A percentile compares a stretch with the other conserved stretches of the same genome.
phyloP scores from a whole-genome alignment of 1,140 invertebrate genomes.

The Drosophila yakuba region DNA sequence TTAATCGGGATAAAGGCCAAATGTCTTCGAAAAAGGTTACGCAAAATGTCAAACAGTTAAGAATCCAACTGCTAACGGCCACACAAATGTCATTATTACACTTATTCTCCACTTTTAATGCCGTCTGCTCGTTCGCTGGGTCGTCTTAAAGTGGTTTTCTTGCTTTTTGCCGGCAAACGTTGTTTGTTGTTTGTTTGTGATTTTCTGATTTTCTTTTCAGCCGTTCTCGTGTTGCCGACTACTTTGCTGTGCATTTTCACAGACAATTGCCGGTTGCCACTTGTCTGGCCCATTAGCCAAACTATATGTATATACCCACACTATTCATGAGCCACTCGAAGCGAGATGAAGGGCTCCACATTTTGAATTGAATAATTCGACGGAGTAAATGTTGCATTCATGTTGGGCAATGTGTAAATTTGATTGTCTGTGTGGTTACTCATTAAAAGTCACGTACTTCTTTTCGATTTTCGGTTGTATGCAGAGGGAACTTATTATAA shows the following conservation, averaged over 20 bases:
- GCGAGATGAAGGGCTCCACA: slow-evolving; percentile 28
- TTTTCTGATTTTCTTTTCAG: slow-evolving; percentile 33
- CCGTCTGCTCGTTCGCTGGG: slow-evolving; percentile 58
- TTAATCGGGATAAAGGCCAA: slow-evolving; percentile 74
- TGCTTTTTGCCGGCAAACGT: slow-evolving; percentile 8
- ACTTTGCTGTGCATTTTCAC: slow-evolving; percentile 62
- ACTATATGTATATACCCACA: slow-evolving; percentile 19
- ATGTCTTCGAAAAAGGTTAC: slow-evolving; percentile 83
- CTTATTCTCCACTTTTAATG: slow-evolving; percentile 79
- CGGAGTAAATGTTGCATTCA: slow-evolving; percentile 18
- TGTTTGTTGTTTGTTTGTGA: no score
- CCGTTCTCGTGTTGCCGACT: slow-evolving; percentile 24
- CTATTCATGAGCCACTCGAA: slow-evolving; percentile 18
- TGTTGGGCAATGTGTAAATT: slow-evolving; percentile 41
- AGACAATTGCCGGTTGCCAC: slow-evolving; percentile 55
- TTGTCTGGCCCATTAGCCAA: slow-evolving; percentile 46
- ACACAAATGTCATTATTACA: slow-evolving; percentile 83
- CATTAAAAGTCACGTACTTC: slow-evolving; percentile 11
- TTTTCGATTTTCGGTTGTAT: slow-evolving; percentile 10
- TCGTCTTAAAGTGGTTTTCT: slow-evolving; percentile 20
- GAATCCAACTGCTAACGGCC: slow-evolving; percentile 78
- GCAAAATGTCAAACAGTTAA: slow-evolving; percentile 85
- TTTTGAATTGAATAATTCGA: slow-evolving; percentile 31
- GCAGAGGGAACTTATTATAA: not conserved
- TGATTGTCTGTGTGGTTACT: slow-evolving; percentile 22